Percentiles rank a stretch among this genome's conserved stretches.
These are phyloP conservation scores for Keiferia lycopersicella DNA, from an alignment of 2,888 invertebrate species.

Conservation along the genomic window DNA sequence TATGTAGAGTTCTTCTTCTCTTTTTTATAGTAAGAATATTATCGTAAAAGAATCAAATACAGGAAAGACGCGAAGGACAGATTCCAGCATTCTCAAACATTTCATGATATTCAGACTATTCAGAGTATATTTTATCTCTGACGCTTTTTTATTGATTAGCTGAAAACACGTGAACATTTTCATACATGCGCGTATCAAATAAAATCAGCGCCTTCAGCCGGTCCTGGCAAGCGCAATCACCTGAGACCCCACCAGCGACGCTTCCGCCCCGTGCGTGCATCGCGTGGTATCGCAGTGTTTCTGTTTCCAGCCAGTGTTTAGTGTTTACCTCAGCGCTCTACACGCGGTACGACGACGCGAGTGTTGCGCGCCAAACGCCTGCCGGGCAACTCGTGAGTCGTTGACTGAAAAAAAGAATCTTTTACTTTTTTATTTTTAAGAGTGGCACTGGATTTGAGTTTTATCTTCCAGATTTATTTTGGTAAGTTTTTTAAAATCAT, in stretches of 20 bases:
- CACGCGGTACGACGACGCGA: slow-evolving; percentile 33
- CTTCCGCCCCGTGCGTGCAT: slow-evolving; percentile 33
- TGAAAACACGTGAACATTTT: background rate
- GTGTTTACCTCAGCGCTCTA: slow-evolving; percentile 8
- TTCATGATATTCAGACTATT: too few species aligned
- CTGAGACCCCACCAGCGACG: slow-evolving; percentile 38
- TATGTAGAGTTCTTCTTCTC: too few species aligned
- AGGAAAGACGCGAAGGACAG: too few species aligned
- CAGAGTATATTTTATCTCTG: background rate
- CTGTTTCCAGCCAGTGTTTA: slow-evolving; percentile 12
- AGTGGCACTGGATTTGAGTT: background rate
- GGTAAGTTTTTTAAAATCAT: background rate
- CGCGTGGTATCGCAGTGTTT: too few species aligned
- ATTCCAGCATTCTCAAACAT: too few species aligned
- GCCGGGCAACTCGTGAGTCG: background rate
- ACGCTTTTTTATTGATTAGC: background rate
- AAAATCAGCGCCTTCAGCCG: slow-evolving; percentile 8
- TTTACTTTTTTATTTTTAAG: slow-evolving; percentile 5
- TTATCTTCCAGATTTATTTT: background rate
- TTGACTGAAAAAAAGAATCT: background rate
- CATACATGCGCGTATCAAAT: background rate
- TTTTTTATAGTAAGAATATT: too few species aligned
- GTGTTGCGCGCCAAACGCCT: slow-evolving; percentile 20
- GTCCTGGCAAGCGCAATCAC: slow-evolving; percentile 34
- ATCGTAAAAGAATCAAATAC: too few species aligned